A percentile compares a stretch with the other conserved stretches of the same genome.
Evolutionary conservation across 2,888 invertebrate species (phyloP).

Genomic region (Athalia circularis): DNA sequence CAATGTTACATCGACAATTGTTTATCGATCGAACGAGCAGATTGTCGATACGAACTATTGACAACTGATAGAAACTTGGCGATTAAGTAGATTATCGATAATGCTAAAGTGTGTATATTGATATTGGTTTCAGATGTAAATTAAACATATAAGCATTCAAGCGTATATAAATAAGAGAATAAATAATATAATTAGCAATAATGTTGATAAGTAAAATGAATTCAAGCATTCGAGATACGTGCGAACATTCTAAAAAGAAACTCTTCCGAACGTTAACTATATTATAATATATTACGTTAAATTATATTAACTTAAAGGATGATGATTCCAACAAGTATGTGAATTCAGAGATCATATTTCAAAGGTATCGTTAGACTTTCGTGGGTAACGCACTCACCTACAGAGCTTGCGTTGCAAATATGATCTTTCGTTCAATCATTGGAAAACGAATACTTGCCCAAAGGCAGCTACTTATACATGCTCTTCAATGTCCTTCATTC

Average conservation of each 20-base stretch:
- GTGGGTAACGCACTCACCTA: conserved; percentile 8
- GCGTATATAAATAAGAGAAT: conserved; percentile 55
- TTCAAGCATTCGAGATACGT: conserved; percentile 42
- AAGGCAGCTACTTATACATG: conserved; percentile 41
- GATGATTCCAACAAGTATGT: conserved; percentile 28
- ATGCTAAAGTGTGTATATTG: conserved; percentile 60
- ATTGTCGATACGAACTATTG: background rate
- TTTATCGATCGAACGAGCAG: background rate
- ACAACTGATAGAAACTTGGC: conserved; percentile 32
- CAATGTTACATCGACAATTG: background rate
- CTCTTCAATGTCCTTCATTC: conserved; percentile 30
- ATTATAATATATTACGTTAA: conserved; percentile 45
- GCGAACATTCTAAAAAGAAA: conserved; percentile 52
- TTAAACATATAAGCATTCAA: conserved; percentile 64
- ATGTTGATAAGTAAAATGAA: conserved; percentile 54
- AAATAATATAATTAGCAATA: conserved; percentile 63
- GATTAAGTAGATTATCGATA: conserved; percentile 36
- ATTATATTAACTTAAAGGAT: conserved; percentile 36
- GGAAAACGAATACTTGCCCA: conserved; percentile 38
- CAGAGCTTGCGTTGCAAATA: conserved; percentile 15
- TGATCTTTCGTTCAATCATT: conserved; percentile 5
- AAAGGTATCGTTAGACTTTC: conserved; percentile 5
- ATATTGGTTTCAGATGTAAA: conserved; percentile 66
- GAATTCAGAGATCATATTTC: conserved; percentile 23
- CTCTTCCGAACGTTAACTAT: conserved; percentile 49